These are phyloP conservation scores for Tetranychus urticae DNA, from an alignment of 1,140 invertebrate genomes.

Conservation along the genomic window DNA sequence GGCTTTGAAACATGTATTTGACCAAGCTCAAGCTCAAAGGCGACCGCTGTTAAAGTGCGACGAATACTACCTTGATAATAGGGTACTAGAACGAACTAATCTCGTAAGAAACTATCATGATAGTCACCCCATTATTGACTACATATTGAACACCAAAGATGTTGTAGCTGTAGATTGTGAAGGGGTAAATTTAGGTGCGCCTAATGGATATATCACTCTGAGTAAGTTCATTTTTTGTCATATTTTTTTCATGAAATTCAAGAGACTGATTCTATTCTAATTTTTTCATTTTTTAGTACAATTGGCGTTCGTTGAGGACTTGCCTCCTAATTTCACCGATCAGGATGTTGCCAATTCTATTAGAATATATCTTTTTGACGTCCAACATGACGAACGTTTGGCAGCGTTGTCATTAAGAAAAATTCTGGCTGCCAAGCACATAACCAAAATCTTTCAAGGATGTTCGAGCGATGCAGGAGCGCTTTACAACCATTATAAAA, in stretches of 20 bases:
- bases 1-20: not conserved
- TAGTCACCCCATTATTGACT: not conserved
- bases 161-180: constrained; percentile 3
- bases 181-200: not conserved
- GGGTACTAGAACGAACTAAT: not conserved
- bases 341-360: not conserved
- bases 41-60: not conserved
- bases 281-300: not conserved
- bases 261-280: not conserved
- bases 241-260: too few species aligned
- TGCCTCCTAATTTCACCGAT: too few species aligned
- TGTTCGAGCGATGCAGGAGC: not conserved
- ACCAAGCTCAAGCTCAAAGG: not conserved
- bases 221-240: not conserved
- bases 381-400: not conserved
- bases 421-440: not conserved
- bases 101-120: not conserved
- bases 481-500: not conserved
- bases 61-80: not conserved
- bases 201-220: not conserved
- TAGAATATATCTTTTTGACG: constrained; percentile 2
- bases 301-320: constrained; percentile 1
- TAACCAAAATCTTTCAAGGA: constrained; percentile 2
- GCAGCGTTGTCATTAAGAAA: not conserved
- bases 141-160: not conserved